phyloP scores from a whole-genome alignment of 2,797 vertebrate genomes.

The Rhodeus uyekii region DNA sequence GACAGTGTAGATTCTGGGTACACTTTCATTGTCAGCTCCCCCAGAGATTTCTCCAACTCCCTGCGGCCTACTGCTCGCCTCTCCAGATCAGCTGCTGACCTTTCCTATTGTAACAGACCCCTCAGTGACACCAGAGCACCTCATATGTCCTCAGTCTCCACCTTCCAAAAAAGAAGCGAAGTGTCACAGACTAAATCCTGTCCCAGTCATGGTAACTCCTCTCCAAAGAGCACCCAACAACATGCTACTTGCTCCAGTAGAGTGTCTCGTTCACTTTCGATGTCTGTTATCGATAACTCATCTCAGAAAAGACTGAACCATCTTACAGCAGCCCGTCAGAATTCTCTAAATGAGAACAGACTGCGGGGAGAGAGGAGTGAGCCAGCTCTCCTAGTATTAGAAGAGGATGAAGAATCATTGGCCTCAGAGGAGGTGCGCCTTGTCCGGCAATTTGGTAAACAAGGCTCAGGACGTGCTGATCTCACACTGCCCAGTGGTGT shows the following conservation, averaged over 20 bases:
- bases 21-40: conserved; percentile 79
- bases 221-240: conserved; percentile 47
- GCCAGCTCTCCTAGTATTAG: conserved; percentile 60
- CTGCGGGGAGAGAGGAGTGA: conserved; percentile 59
- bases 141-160: conserved; percentile 55
- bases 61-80: conserved; percentile 65
- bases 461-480: conserved; percentile 80
- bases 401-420: conserved; percentile 64
- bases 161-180: conserved; percentile 36
- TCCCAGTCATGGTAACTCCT: conserved; percentile 30
- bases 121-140: conserved; percentile 58
- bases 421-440: conserved; percentile 60
- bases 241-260: conserved; percentile 50
- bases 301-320: conserved; percentile 55
- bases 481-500: conserved; percentile 80
- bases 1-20: conserved; percentile 81
- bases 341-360: conserved; percentile 37
- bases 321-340: conserved; percentile 52
- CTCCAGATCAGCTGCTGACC: conserved; percentile 74
- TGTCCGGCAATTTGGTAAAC: conserved; percentile 79
- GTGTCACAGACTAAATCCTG: conserved; percentile 43
- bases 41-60: conserved; percentile 62
- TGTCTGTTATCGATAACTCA: conserved; percentile 73
- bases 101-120: conserved; percentile 67
- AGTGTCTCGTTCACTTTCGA: conserved; percentile 72